Evolutionary conservation across 2,888 invertebrate genomes (phyloP).

Genomic region (Ichneumoninae sp.): DNA sequence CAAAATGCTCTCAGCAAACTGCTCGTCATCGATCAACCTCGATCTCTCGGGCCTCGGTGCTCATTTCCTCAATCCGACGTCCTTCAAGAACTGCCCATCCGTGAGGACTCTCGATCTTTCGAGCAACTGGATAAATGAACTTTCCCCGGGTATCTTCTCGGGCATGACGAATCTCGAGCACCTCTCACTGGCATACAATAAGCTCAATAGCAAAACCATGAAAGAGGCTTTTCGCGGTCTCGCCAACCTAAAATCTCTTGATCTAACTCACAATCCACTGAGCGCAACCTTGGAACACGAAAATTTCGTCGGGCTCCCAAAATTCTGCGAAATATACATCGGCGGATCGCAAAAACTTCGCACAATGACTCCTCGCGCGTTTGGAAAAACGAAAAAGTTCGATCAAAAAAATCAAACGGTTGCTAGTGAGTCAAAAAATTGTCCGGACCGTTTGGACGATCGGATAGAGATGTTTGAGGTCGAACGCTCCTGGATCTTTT

Average conservation of each 20-base stretch:
- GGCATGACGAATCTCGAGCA: slow-evolving; percentile 71
- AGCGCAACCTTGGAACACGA: not conserved
- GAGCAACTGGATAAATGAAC: slow-evolving; percentile 69
- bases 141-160: slow-evolving; percentile 73
- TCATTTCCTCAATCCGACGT: slow-evolving; percentile 63
- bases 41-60: slow-evolving; percentile 70
- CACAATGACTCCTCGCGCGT: not conserved
- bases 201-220: not conserved
- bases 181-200: slow-evolving; percentile 70
- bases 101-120: slow-evolving; percentile 70
- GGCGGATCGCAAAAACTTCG: not conserved
- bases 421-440: too few relatives aligned
- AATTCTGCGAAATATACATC: not conserved
- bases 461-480: slow-evolving; percentile 38
- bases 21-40: slow-evolving; percentile 27
- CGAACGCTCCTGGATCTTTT: not conserved
- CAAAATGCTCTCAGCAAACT: slow-evolving; percentile 49
- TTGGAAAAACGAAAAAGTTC: not conserved
- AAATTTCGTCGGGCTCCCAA: too few relatives aligned
- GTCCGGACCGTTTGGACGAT: slow-evolving; percentile 65
- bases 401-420: too few relatives aligned
- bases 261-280: not conserved
- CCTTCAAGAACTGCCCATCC: slow-evolving; percentile 67
- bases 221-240: not conserved
- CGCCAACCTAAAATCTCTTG: not conserved